Evolutionary conservation across 2,888 invertebrate species (phyloP).

Genomic region (Siphonodentalium dalli): DNA sequence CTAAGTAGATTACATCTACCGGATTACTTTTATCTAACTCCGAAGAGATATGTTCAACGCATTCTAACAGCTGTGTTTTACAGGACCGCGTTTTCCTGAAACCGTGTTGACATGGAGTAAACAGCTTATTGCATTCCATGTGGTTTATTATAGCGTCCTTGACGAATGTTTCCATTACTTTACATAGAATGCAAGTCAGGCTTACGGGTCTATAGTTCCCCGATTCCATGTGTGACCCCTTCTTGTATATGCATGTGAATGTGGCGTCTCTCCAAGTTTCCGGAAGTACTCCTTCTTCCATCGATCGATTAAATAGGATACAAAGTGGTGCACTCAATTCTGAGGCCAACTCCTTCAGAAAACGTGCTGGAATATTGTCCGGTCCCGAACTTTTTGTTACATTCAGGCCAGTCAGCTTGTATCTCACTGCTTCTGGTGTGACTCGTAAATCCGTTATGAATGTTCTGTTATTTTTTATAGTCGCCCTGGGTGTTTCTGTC

Average conservation of each 20-base stretch:
- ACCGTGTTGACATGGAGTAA: slow-evolving; percentile 12
- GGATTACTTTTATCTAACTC: slow-evolving; percentile 10
- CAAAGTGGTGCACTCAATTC: too few species aligned
- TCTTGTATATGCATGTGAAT: slow-evolving; percentile 6
- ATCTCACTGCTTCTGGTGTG: too few species aligned
- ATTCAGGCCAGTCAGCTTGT: too few species aligned
- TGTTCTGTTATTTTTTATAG: too few species aligned
- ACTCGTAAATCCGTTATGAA: too few species aligned
- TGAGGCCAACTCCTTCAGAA: too few species aligned
- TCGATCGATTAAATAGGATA: slow-evolving; percentile 7
- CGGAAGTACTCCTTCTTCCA: slow-evolving; percentile 8
- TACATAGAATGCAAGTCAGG: slow-evolving; percentile 13
- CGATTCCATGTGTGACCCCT: slow-evolving; percentile 4
- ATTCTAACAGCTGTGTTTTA: slow-evolving; percentile 12
- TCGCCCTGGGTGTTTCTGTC: too few species aligned
- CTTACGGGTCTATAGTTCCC: slow-evolving; percentile 12
- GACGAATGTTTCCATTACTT: slow-evolving; percentile 15
- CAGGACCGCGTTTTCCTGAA: slow-evolving; percentile 9
- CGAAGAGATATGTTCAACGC: slow-evolving; percentile 8
- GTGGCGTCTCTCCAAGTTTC: slow-evolving; percentile 4
- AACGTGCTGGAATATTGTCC: too few species aligned
- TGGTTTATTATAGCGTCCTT: slow-evolving; percentile 7
- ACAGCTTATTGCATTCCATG: slow-evolving; percentile 7
- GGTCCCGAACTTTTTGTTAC: too few species aligned
- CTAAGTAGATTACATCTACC: slow-evolving; percentile 17